These are phyloP conservation scores for Macrostomum lignano DNA, from an alignment of 1,140 invertebrate genomes.

Conservation along the genomic window DNA sequence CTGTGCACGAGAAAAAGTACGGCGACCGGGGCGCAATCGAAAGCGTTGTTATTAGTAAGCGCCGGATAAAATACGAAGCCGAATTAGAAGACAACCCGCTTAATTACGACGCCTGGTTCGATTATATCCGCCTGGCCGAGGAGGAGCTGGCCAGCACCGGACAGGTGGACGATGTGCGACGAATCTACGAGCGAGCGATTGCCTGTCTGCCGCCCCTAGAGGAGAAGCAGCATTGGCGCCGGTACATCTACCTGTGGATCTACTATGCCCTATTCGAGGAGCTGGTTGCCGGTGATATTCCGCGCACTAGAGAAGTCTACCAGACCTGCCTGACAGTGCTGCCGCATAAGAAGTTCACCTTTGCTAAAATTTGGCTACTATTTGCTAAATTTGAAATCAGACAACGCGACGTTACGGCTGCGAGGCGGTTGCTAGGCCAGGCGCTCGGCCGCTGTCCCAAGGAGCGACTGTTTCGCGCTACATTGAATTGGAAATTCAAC, in stretches of 20 bases:
- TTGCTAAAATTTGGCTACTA: slow-evolving; percentile 89
- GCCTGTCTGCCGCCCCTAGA: slow-evolving; percentile 61
- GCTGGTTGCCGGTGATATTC: slow-evolving; percentile 55
- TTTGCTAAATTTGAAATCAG: slow-evolving; percentile 90
- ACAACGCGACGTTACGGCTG: slow-evolving; percentile 55
- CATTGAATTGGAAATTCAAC: slow-evolving; percentile 84
- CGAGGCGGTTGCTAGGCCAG: slow-evolving; percentile 60
- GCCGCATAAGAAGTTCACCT: slow-evolving; percentile 89
- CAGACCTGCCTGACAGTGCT: slow-evolving; percentile 70
- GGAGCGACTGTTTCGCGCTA: slow-evolving; percentile 84
- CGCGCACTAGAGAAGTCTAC: slow-evolving; percentile 57
- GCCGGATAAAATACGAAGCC: slow-evolving; percentile 82
- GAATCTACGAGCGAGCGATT: slow-evolving; percentile 86
- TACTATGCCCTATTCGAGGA: slow-evolving; percentile 97
- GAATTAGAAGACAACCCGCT: slow-evolving; percentile 65
- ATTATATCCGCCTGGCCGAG: slow-evolving; percentile 73
- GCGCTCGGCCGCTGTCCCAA: slow-evolving; percentile 78
- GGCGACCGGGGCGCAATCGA: slow-evolving; percentile 83
- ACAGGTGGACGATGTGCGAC: slow-evolving; percentile 53
- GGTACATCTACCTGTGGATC: slow-evolving; percentile 99
- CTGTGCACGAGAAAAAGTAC: slow-evolving; percentile 95
- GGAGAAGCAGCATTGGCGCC: slow-evolving; percentile 53
- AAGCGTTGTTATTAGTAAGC: slow-evolving; percentile 83
- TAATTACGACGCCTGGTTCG: slow-evolving; percentile 99
- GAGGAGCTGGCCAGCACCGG: slow-evolving; percentile 45